Percentiles rank a stretch among this genome's conserved stretches.
These are phyloP conservation scores for Aptenodytes patagonicus DNA, from an alignment of 2,113 vertebrate species.

Conservation along the genomic window DNA sequence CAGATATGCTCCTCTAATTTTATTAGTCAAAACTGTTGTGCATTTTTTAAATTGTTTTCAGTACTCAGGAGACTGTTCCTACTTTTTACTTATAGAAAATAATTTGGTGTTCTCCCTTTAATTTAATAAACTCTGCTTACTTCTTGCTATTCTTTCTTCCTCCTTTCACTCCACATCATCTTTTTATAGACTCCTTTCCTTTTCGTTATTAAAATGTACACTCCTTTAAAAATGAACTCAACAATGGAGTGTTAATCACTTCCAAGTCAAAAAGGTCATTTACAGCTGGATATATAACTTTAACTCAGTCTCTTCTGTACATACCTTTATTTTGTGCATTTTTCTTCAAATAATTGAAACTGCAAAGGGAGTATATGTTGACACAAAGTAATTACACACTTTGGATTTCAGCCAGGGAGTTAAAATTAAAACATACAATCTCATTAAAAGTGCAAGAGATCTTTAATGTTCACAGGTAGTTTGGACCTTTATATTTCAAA, in stretches of 20 bases:
- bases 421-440: slow-evolving; percentile 25
- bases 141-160: background rate
- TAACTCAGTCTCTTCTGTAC: background rate
- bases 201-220: background rate
- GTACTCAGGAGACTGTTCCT: background rate
- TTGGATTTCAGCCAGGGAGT: background rate
- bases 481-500: background rate
- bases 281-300: background rate
- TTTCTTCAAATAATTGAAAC: slow-evolving; percentile 21
- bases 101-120: background rate
- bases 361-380: background rate
- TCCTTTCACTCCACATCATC: background rate
- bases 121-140: background rate
- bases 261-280: slow-evolving; percentile 4
- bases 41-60: background rate
- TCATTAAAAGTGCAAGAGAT: background rate
- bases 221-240: background rate
- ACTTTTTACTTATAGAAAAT: background rate
- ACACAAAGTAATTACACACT: background rate
- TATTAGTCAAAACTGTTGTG: background rate
- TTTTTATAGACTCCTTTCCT: background rate
- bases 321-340: background rate
- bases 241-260: background rate
- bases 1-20: background rate
- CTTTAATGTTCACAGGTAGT: background rate